Base-by-base conservation (phyloP, 37 sponge, comb jelly and placozoan species). In the Oopsacas minuta region DNA sequence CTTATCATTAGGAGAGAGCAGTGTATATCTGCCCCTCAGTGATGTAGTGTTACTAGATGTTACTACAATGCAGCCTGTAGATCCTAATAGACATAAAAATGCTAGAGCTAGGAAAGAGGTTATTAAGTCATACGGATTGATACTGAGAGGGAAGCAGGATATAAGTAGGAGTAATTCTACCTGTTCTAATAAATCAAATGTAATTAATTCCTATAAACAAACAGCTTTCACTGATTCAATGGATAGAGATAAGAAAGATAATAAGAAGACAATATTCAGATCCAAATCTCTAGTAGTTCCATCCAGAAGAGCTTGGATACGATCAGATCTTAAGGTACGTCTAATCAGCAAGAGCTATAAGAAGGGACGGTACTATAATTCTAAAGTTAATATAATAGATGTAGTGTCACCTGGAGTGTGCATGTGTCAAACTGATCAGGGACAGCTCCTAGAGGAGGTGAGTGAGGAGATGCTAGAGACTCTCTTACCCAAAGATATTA, bases 281-380 rank as follows among this genome's bases (percentile, higher is more conserved):
- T 39, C 49, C 36, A 52, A 87, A 38, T 5, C 23, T 30, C 35
- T 10, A 7, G 23, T 12, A 5, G 82, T 17, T 12, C 36, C 34
- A 1, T 81, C 75, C 28, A 3, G 30, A 61, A 3, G 75, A 3
- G 28, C 75, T 8, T 96, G 96, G 96, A 10, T 96, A 52, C 35
- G 86, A 5, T 81, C 94, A 15, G 49, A 91, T 39, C 52, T 92
- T 36, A 82, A 87, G 53, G 96, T 96, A 8, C 90, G 94, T 15
- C 86, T 96, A 0, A 89, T 96, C 34, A 87, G 89, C 81, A 51
- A 88, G 84, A 39, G 32, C 32, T 96, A 87, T 85, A 84, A 84
- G 82, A 88, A 86, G 34, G 96, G 96, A 20, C 42, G 34, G 35
- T 90, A 87, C 81, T 96, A 96, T 83, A 96, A 96, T 53, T 81